Percentiles rank a stretch among this genome's conserved stretches.
Evolutionary conservation across 2,113 vertebrate genomes (phyloP).

Genomic region (Okapia johnstoni): DNA sequence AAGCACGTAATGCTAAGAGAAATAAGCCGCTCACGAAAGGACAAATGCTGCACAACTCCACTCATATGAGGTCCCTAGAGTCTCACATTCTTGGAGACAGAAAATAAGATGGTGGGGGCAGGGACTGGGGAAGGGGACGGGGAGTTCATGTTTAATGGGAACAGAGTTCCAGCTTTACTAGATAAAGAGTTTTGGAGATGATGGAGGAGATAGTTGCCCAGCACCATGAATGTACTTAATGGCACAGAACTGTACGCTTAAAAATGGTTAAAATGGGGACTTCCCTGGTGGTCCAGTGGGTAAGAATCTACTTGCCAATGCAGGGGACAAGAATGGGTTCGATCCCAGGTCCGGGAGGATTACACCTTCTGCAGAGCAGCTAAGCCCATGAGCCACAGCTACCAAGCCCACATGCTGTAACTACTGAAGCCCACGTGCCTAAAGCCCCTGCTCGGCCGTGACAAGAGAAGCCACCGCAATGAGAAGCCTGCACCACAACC

Average conservation of each 20-base stretch:
- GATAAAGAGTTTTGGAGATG: background rate
- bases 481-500: background rate
- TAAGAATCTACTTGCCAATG: background rate
- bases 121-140: background rate
- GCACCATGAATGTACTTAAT: rapidly evolving
- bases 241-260: background rate
- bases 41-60: background rate
- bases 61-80: background rate
- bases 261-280: background rate
- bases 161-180: background rate
- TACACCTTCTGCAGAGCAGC: background rate
- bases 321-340: background rate
- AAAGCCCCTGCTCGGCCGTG: rapidly evolving
- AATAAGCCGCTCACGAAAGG: background rate
- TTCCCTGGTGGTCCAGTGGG: background rate
- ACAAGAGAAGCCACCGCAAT: rapidly evolving
- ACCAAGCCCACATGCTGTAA: rapidly evolving
- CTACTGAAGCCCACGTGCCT: rapidly evolving
- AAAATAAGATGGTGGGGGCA: too few species aligned
- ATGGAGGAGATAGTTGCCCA: background rate
- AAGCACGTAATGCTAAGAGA: background rate
- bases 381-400: rapidly evolving
- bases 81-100: background rate
- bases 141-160: rapidly evolving
- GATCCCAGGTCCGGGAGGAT: background rate